Conservation (phyloP, 2,797 vertebrate genomes). For the Pygocentrus nattereri region DNA sequence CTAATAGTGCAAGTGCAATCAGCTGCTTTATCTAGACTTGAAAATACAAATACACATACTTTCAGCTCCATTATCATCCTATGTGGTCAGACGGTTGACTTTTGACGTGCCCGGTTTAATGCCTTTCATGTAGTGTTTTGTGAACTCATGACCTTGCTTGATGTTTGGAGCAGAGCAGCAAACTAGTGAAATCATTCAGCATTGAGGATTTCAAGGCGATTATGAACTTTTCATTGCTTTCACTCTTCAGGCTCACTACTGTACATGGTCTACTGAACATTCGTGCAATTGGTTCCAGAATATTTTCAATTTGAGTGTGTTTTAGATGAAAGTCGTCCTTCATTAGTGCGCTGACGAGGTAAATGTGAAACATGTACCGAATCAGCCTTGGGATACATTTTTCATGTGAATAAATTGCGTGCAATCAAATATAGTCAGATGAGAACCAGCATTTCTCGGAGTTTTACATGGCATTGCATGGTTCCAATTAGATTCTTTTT, state of each 20-base stretch:
- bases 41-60: slow-evolving; percentile 33
- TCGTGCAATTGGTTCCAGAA: slow-evolving; percentile 29
- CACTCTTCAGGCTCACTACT: slow-evolving; percentile 30
- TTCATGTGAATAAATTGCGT: slow-evolving; percentile 56
- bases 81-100: slow-evolving; percentile 18
- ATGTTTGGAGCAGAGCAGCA: slow-evolving; percentile 13
- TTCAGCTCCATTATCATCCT: slow-evolving; percentile 27
- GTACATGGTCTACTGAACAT: slow-evolving; percentile 28
- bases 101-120: slow-evolving; percentile 35
- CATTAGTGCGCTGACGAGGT: slow-evolving; percentile 10
- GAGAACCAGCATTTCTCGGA: slow-evolving; percentile 67
- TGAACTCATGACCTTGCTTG: slow-evolving; percentile 33
- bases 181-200: not conserved
- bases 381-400: slow-evolving; percentile 50
- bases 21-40: slow-evolving; percentile 23
- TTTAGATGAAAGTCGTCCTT: slow-evolving; percentile 42
- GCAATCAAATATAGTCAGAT: slow-evolving; percentile 51
- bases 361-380: slow-evolving; percentile 38
- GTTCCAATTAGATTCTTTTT: slow-evolving; percentile 71
- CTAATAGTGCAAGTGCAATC: slow-evolving; percentile 49
- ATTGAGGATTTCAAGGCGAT: slow-evolving; percentile 12
- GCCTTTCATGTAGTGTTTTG: slow-evolving; percentile 14
- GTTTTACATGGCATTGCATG: slow-evolving; percentile 64
- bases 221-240: slow-evolving; percentile 37
- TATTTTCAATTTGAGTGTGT: slow-evolving; percentile 17